A percentile compares a stretch with the other conserved stretches of the same genome.
Conservation (phyloP, 2,797 vertebrate genomes). For the Salarias fasciatus region DNA sequence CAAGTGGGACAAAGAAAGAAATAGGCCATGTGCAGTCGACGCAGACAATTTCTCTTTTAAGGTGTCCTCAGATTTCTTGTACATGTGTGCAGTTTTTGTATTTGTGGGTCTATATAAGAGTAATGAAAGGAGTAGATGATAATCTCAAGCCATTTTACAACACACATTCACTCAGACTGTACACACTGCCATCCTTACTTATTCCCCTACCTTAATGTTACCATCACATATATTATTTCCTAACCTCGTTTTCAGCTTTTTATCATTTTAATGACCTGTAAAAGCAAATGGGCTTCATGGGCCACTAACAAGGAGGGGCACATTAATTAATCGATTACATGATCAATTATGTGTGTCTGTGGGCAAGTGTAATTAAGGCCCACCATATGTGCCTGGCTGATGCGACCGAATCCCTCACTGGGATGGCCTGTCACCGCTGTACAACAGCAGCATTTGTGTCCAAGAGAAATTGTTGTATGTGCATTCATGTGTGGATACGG, state of each 20-base stretch:
- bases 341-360: conserved; percentile 76
- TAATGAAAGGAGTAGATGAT: conserved; percentile 44
- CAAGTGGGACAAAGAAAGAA: conserved; percentile 44
- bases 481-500: neutral
- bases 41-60: conserved; percentile 45
- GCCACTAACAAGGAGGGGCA: conserved; percentile 60
- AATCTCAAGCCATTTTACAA: conserved; percentile 39
- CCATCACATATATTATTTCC: conserved; percentile 66
- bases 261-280: conserved; percentile 79
- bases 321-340: conserved; percentile 81
- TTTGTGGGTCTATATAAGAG: conserved; percentile 27
- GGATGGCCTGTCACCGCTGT: conserved; percentile 50
- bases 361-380: conserved; percentile 75
- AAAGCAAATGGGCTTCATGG: conserved; percentile 75
- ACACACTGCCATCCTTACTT: conserved; percentile 14
- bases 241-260: conserved; percentile 56
- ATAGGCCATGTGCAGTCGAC: conserved; percentile 33
- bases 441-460: conserved; percentile 49
- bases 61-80: conserved; percentile 22
- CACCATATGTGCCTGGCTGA: conserved; percentile 66
- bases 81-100: conserved; percentile 25
- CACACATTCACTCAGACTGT: conserved; percentile 24
- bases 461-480: conserved; percentile 21
- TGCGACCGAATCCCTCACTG: conserved; percentile 67
- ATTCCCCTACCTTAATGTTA: conserved; percentile 42